Evolutionary conservation across 2,797 vertebrate species (phyloP).

Genomic region (Vespertilio murinus): DNA sequence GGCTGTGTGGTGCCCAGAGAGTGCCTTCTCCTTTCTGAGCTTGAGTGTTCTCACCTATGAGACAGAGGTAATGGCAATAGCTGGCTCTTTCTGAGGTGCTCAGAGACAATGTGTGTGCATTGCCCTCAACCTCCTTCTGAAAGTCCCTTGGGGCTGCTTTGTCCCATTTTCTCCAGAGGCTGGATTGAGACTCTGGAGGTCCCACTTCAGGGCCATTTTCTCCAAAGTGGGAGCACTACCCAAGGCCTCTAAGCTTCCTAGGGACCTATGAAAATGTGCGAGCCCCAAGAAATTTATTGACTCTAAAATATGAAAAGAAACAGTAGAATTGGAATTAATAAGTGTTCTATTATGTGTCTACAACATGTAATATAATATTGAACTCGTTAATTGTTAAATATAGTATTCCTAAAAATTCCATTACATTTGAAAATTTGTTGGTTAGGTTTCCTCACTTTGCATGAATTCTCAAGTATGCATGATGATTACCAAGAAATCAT

Average conservation of each 20-base stretch:
- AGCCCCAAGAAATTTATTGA: conserved; percentile 65
- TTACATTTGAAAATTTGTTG: conserved; percentile 78
- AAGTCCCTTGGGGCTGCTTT: not conserved
- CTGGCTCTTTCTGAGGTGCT: not conserved
- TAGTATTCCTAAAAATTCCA: conserved; percentile 72
- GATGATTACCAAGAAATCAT: conserved; percentile 73
- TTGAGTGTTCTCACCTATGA: not conserved
- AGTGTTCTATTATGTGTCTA: conserved; percentile 71
- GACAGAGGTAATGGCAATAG: not conserved
- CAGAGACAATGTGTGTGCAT: not conserved
- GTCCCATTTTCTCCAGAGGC: not conserved
- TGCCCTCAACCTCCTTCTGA: not conserved
- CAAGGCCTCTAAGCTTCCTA: conserved; percentile 20
- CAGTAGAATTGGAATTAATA: conserved; percentile 75
- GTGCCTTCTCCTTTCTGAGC: not conserved
- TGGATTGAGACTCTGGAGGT: not conserved
- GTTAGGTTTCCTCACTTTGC: conserved; percentile 75
- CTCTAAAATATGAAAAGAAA: conserved; percentile 74
- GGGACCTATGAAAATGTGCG: conserved; percentile 36
- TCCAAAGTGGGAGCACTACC: not conserved
- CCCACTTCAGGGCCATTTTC: not conserved
- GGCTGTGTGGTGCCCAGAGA: not conserved
- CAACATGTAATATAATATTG: conserved; percentile 66
- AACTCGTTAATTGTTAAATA: conserved; percentile 74
- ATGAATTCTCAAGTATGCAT: conserved; percentile 69